Percentiles rank a stretch among this genome's conserved stretches.
These are phyloP conservation scores for Meloidogyne exigua DNA, from an alignment of 1,140 invertebrate species.

Conservation along the genomic window DNA sequence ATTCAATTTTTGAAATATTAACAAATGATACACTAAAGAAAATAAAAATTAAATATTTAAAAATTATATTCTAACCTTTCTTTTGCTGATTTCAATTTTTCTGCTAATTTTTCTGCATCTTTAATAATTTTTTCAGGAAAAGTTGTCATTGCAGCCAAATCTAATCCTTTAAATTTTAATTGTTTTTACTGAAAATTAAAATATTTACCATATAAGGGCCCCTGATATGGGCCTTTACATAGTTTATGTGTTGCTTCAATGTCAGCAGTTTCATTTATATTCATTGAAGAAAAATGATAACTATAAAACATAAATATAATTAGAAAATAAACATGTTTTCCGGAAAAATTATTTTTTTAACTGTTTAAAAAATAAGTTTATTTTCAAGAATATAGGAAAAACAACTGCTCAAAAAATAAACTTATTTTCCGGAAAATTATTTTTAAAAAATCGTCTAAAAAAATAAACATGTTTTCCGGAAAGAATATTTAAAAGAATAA, in stretches of 20 bases:
- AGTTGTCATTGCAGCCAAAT: slow-evolving; percentile 44
- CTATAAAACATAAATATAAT: slow-evolving; percentile 24
- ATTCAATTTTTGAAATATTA: neutral
- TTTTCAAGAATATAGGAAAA: too few species aligned
- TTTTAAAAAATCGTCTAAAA: too few species aligned
- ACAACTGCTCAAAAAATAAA: too few species aligned
- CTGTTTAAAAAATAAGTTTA: too few species aligned
- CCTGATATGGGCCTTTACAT: slow-evolving; percentile 38
- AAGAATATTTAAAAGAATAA: too few species aligned
- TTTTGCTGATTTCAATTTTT: neutral
- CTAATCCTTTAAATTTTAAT: slow-evolving; percentile 26
- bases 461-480: too few species aligned
- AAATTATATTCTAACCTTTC: neutral
- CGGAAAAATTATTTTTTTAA: too few species aligned
- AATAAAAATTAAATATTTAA: neutral
- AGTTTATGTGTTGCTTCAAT: slow-evolving; percentile 32
- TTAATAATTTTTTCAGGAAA: slow-evolving; percentile 30
- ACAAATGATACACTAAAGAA: neutral
- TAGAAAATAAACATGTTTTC: neutral
- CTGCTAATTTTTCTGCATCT: slow-evolving; percentile 11
- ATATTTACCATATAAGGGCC: slow-evolving; percentile 46
- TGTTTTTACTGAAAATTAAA: neutral
- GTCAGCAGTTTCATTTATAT: neutral
- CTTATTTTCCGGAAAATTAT: too few species aligned
- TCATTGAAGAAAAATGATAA: slow-evolving; percentile 43